Percentiles rank a stretch among this genome's conserved stretches.
Conservation (phyloP, 2,113 vertebrate species). For the Andinoacara biseriatus region DNA sequence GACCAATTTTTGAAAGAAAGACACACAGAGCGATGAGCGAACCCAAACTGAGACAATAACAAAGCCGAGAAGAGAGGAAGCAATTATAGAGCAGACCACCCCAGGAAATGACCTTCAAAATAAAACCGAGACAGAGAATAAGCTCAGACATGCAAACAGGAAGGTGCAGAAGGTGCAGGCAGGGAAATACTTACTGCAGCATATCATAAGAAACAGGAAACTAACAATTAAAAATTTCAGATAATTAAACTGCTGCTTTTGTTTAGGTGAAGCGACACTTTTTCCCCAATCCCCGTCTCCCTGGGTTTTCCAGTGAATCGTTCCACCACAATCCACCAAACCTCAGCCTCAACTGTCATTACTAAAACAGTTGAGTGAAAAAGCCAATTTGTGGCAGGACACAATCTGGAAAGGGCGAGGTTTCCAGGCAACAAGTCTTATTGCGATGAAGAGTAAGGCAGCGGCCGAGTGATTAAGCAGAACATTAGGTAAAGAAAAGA, state of each 20-base stretch:
- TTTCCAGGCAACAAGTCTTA: background rate
- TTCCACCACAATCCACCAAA: background rate
- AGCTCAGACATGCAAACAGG: background rate
- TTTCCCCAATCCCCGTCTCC: background rate
- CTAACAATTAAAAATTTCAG: background rate
- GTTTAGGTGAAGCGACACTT: background rate
- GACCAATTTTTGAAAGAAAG: background rate
- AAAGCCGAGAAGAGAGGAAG: too few relatives aligned
- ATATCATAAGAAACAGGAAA: background rate
- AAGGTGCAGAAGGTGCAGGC: background rate
- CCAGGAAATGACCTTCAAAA: background rate
- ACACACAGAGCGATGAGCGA: background rate
- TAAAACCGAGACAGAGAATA: background rate
- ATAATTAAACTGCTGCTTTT: background rate
- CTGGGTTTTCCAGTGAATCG: background rate
- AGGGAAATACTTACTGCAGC: background rate
- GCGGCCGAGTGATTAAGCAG: background rate
- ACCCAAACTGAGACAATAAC: background rate
- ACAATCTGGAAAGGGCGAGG: background rate
- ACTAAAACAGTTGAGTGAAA: background rate
- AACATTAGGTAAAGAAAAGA: background rate
- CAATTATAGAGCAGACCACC: accelerated
- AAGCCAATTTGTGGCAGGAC: background rate
- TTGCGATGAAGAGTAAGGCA: background rate
- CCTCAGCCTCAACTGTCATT: background rate